Evolutionary conservation across 92 coral and sea anemone genomes (phyloP), one percentile per base, ranked within the genome.

Genomic region (Anthopleura xanthogrammica): DNA sequence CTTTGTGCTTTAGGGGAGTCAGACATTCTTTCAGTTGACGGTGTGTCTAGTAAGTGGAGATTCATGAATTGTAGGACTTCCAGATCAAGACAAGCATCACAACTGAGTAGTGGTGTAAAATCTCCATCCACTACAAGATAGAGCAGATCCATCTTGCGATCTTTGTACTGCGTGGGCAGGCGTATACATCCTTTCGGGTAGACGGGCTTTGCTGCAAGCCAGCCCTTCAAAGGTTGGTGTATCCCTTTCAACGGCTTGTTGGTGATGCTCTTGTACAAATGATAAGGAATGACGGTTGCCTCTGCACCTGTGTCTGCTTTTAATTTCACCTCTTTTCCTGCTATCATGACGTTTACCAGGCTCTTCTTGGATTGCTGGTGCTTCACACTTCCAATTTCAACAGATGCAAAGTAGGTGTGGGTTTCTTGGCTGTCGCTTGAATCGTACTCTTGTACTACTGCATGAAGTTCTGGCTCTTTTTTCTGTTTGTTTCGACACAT

Each of bases 281-380:
- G 29, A 43, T 66, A 87, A 1, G 85, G 87, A 57, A 90, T 80
- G 6, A 81, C 90, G 55, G 88, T 87, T 13, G 87, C 93, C 24
- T 90, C 89, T 11, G 90, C 89, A n/a, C 93, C 90, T 10, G 90
- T 87, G 70, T 90, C 89, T 80, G 86, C 93, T 77, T 90, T 87
- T 60, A 87, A 42, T 78, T 80, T 75, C 16, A 87, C 77, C n/a
- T 86, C 56, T 23, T 40, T 43, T 17, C 83, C 82, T 42, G 80
- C 81, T 57, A 86, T 60, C 64, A 85, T 82, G n/a, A 6, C 8
- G 7, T 39, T 43, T n/a, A n/a, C n/a, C n/a, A n/a, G n/a, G 43
- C 36, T 72, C 19, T 11, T 23, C 3, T 72, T 39, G 20, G 52
- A 58, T 58, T 4, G 19, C n/a, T n/a, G n/a, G n/a, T n/a, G n/a